Percentiles rank a stretch among this genome's conserved stretches.
These are phyloP conservation scores for Cichladusa arquata DNA, from an alignment of 2,113 vertebrate species.

Conservation along the genomic window DNA sequence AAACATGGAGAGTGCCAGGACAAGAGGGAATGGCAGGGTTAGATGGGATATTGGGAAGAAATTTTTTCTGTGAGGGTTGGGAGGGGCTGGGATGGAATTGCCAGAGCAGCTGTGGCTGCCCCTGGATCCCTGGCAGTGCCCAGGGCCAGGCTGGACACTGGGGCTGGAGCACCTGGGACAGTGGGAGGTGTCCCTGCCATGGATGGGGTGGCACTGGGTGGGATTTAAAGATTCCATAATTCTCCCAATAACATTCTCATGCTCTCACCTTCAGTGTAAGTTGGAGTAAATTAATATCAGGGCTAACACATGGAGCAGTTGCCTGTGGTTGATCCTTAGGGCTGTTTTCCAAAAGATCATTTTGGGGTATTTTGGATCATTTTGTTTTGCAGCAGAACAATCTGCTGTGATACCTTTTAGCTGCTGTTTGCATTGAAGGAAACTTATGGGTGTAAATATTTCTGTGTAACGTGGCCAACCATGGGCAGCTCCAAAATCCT, in stretches of 20 bases:
- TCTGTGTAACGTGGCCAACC: background rate
- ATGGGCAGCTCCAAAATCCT: background rate
- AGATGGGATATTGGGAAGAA: background rate
- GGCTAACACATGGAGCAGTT: background rate
- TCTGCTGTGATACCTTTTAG: background rate
- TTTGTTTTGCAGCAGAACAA: background rate
- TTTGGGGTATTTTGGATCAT: background rate
- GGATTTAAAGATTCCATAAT: background rate
- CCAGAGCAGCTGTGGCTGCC: background rate
- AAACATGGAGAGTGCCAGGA: background rate
- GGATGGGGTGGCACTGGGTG: background rate
- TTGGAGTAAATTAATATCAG: background rate
- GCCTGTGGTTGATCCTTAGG: background rate
- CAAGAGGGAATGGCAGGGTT: no score
- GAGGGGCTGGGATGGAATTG: background rate
- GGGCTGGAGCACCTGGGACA: background rate
- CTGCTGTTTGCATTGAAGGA: background rate
- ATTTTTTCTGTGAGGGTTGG: background rate
- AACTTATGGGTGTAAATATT: background rate
- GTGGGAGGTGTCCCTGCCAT: background rate
- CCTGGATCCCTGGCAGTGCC: background rate
- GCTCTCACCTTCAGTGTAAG: background rate
- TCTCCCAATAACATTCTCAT: accelerated
- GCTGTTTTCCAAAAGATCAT: accelerated
- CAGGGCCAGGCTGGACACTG: background rate